Conservation (phyloP, 1,140 invertebrate species). For the Micrasema minimum region DNA sequence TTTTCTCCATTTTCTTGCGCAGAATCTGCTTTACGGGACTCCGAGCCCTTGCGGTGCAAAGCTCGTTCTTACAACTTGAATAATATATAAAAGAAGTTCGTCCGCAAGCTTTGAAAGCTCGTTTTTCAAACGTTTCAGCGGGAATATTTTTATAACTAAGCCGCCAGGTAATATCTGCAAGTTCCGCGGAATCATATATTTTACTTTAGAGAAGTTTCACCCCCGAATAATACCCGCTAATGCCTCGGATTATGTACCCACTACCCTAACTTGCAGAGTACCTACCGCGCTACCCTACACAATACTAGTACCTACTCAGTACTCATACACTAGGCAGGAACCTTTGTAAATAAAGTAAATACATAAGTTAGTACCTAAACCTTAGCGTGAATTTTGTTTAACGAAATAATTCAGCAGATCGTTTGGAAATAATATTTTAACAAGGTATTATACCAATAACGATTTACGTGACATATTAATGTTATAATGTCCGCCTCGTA, state of each 20-base stretch:
- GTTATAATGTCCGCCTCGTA: too few relatives aligned
- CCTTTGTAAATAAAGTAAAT: neutral
- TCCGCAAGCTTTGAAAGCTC: constrained; percentile 52
- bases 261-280: neutral
- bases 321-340: neutral
- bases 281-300: neutral
- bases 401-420: too few relatives aligned
- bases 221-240: constrained; percentile 51
- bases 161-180: constrained; percentile 46
- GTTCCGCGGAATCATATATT: constrained; percentile 49
- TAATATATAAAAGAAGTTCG: constrained; percentile 55
- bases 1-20: too few relatives aligned
- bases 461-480: too few relatives aligned
- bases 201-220: constrained; percentile 47
- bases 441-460: too few relatives aligned
- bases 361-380: too few relatives aligned
- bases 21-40: neutral
- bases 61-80: constrained; percentile 51
- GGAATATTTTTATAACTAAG: constrained; percentile 54
- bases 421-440: too few relatives aligned
- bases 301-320: constrained; percentile 1
- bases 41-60: constrained; percentile 47
- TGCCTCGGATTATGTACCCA: constrained; percentile 45
- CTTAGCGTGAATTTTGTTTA: too few relatives aligned
- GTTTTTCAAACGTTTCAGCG: constrained; percentile 54